Base-by-base conservation (phyloP, 2,797 vertebrate genomes). In the Orestias chungarensis region DNA sequence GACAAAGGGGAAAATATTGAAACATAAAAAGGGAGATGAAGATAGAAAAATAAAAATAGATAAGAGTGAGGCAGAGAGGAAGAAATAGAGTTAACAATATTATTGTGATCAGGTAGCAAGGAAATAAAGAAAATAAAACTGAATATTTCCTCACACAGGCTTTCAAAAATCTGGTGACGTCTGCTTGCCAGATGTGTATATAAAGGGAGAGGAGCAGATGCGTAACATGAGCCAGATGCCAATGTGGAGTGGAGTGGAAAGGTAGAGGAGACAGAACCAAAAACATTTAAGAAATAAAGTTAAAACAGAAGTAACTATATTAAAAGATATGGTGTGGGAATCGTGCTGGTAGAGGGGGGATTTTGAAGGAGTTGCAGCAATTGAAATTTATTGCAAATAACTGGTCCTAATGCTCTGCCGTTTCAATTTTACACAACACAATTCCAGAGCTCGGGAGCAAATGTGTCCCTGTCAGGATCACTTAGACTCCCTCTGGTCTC, bases 351-450 rank as follows among this genome's bases (percentile, higher is more conserved):
- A 42, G 40, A 10, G 40, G 44, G 49, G n/a, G 29, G n/a, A 47
- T 71, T 72, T 72, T 54, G 79, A 68, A 62, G 68, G 73, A 82
- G 84, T 81, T 68, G 66, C 79, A 86, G 82, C 80, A 66, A 82
- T 77, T 89, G 82, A 92, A 93, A 85, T 93, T 79, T 91, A 94
- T 91, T 92, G 87, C 89, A 92, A 93, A 91, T 93, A 93, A 93
- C 77, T 71, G 87, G 86, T 92, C 85, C 91, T 92, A 91, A 93
- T 94, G 88, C 91, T 84, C 84, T 65, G 82, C 93, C 89, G 89
- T 92, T 92, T 93, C 93, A 92, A 93, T 93, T 94, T 94, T 91
- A 93, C 94, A 94, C 91, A 93, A 93, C 89, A 93, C 92, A 92
- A 90, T 92, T 90, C 91, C 92, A 91, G 89, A 92, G 86, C 87